Conservation (phyloP, 2,797 vertebrate genomes). For the Gymnothorax javanicus region DNA sequence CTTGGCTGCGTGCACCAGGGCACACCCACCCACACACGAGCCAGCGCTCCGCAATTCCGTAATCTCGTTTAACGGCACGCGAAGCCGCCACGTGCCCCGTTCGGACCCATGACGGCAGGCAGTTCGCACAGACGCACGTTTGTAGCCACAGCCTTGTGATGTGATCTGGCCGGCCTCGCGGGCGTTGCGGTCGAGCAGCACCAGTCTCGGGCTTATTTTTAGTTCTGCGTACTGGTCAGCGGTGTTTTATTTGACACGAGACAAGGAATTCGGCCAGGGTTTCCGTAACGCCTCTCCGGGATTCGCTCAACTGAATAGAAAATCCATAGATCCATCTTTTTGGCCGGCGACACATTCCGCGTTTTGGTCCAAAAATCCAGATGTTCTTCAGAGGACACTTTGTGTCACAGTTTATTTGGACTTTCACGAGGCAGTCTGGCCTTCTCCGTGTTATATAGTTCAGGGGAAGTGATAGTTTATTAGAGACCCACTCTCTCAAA, state of each 20-base stretch:
- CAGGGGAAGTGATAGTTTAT: slow-evolving; percentile 10
- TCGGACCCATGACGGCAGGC: not conserved
- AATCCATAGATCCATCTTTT: not conserved
- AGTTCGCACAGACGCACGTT: slow-evolving; percentile 40
- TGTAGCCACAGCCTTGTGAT: slow-evolving; percentile 49
- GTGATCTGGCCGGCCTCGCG: slow-evolving; percentile 39
- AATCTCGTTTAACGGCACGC: not conserved
- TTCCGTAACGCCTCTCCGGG: not conserved
- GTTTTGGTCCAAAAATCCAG: not conserved
- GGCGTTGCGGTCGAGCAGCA: slow-evolving; percentile 29
- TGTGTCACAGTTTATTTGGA: slow-evolving; percentile 8
- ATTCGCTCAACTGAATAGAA: not conserved
- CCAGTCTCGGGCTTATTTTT: slow-evolving; percentile 64
- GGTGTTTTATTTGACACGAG: slow-evolving; percentile 50
- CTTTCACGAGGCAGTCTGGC: not conserved
- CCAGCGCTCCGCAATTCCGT: not conserved
- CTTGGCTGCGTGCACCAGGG: not conserved
- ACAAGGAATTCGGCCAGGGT: slow-evolving; percentile 43
- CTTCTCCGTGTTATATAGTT: not conserved
- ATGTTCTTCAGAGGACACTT: not conserved
- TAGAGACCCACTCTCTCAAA: slow-evolving; percentile 5
- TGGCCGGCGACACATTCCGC: not conserved
- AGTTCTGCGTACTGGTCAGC: slow-evolving; percentile 63
- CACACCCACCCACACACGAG: not conserved
- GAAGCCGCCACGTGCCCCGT: not conserved